Evolutionary conservation across 2,797 vertebrate genomes (phyloP).

Genomic region (Leptodactylus fallax): DNA sequence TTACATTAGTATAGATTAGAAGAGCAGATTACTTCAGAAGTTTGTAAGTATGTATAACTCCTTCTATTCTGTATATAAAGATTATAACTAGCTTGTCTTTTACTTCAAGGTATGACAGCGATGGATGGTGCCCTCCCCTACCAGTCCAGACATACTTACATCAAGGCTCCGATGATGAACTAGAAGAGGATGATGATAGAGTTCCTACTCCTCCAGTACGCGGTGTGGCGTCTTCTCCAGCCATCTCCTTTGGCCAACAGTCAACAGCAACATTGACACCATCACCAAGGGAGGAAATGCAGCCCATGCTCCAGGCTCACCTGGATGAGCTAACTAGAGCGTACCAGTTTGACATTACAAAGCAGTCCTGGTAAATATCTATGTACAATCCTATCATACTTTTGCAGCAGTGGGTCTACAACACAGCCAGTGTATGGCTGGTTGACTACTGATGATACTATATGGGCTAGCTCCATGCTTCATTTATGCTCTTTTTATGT

Average conservation of each 20-base stretch:
- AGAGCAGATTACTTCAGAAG: too few relatives aligned
- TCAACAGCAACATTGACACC: slow-evolving; percentile 97
- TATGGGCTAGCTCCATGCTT: not conserved
- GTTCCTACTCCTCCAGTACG: slow-evolving; percentile 95
- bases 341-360: slow-evolving; percentile 97
- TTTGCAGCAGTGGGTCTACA: not conserved
- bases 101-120: slow-evolving; percentile 89
- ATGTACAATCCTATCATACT: not conserved
- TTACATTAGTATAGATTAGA: too few relatives aligned
- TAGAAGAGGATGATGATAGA: slow-evolving; percentile 96
- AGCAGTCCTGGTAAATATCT: slow-evolving; percentile 90
- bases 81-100: not conserved
- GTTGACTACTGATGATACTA: not conserved
- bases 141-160: slow-evolving; percentile 97
- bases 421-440: not conserved
- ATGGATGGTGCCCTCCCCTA: slow-evolving; percentile 93
- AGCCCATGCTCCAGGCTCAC: slow-evolving; percentile 97
- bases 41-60: too few relatives aligned
- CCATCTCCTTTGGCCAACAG: slow-evolving; percentile 96
- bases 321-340: slow-evolving; percentile 94
- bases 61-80: not conserved
- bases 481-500: not conserved
- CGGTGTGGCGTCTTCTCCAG: slow-evolving; percentile 95
- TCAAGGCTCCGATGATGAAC: slow-evolving; percentile 96
- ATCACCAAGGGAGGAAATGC: slow-evolving; percentile 96